These are phyloP conservation scores for Dinocampus coccinellae DNA, from an alignment of 2,888 invertebrate genomes.

Conservation along the genomic window DNA sequence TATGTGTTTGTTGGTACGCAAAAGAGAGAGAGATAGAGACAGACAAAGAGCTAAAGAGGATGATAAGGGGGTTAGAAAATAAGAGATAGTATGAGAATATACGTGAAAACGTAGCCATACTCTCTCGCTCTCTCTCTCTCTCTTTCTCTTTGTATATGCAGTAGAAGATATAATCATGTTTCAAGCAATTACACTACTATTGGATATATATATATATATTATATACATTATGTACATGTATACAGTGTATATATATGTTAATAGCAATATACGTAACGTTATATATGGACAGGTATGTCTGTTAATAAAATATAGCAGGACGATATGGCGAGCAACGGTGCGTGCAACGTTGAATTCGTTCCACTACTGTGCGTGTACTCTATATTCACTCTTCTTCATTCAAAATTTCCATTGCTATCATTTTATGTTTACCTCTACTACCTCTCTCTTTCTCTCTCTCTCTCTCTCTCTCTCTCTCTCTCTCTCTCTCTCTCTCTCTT, in stretches of 20 bases:
- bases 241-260: neutral
- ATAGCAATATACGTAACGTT: too few species aligned
- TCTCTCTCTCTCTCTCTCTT: neutral
- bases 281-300: neutral
- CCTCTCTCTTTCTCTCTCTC: neutral
- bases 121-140: too few species aligned
- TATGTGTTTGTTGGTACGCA: neutral
- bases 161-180: slow-evolving; percentile 14
- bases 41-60: too few species aligned
- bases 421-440: neutral
- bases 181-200: slow-evolving; percentile 18
- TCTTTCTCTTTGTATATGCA: neutral
- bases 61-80: neutral
- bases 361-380: slow-evolving; percentile 14
- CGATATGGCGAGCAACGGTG: slow-evolving; percentile 17
- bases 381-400: slow-evolving; percentile 2
- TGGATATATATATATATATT: neutral
- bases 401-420: neutral
- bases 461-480: neutral
- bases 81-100: neutral
- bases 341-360: slow-evolving; percentile 32
- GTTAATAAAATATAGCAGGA: slow-evolving; percentile 31
- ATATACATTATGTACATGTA: neutral
- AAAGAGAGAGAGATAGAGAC: neutral
- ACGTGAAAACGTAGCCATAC: neutral